Base-by-base conservation (phyloP, 2,113 vertebrate genomes). In the Tiliqua scincoides region DNA sequence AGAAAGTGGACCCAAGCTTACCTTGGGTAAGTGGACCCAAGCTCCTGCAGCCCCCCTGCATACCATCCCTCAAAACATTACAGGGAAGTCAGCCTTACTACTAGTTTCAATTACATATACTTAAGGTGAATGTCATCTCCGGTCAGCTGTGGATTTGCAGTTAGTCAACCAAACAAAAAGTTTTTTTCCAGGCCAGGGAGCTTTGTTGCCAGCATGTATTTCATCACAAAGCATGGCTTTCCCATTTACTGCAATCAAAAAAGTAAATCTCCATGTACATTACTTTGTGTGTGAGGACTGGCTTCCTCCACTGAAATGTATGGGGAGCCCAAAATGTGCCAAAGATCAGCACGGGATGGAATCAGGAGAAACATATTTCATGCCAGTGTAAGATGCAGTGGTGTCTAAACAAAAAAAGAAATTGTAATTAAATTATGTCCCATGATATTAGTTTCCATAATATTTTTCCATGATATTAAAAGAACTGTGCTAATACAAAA, bases 401-500 rank as follows among this genome's bases (percentile, higher is more conserved):
- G 7, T 72, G 10, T 25, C 40, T 74, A 84, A 32, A 32, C 4
- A 2, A 61, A 83, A 89, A 0, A 78, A 35, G 0, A 74, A 0
- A 25, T 2, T 35, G 40, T 40, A 70, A 77, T 57, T 91, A 70
- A 92, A n/a, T n/a, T n/a, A n/a, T n/a, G n/a, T n/a, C n/a, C n/a
- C n/a, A n/a, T n/a, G n/a, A n/a, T n/a, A n/a, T n/a, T n/a, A n/a
- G 76, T 87, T 86, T 71, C 77, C 62, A 23, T 74, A 9, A 40
- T 17, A 86, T 70, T 84, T 87, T 86, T 71, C 77, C 62, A 23
- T 74, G 11, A 40, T 17, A 86, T 70, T 20, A 86, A 70, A 43
- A 78, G 75, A 54, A 91, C 82, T 88, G 89, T 52, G 9, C 32
- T 87, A 80, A 89, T 89, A 70, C 20, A 59, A 1, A 83, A 86